phyloP scores from a whole-genome alignment of 1,140 invertebrate genomes.

The Drosophila elegans region DNA sequence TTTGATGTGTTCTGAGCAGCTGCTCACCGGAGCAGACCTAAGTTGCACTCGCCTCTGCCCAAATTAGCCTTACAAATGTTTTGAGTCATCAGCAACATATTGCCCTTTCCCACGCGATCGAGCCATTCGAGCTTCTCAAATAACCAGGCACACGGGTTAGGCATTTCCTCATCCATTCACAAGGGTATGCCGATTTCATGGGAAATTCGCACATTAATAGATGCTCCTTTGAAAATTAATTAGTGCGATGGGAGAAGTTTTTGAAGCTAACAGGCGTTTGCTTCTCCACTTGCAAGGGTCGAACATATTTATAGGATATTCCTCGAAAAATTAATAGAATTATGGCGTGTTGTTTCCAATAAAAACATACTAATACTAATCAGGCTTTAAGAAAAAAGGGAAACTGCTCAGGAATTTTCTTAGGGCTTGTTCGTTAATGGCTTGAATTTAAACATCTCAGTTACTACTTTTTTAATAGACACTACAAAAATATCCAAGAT shows the following conservation, averaged over 20 bases:
- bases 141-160: constrained; percentile 4
- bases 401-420: too few relatives aligned
- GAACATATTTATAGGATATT: too few relatives aligned
- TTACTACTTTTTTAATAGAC: too few relatives aligned
- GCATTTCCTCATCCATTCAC: background rate
- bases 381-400: too few relatives aligned
- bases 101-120: constrained; percentile 66
- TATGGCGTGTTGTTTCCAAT: too few relatives aligned
- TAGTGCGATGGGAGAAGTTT: background rate
- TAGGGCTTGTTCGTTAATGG: too few relatives aligned
- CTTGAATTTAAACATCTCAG: too few relatives aligned
- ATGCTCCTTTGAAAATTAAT: too few relatives aligned
- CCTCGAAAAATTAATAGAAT: too few relatives aligned
- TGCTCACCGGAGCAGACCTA: constrained; percentile 21
- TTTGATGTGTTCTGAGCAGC: constrained; percentile 46
- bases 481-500: too few relatives aligned
- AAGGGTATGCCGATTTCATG: constrained; percentile 3
- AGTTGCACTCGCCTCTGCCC: constrained; percentile 26
- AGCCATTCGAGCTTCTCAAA: constrained; percentile 13
- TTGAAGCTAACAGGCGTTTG: background rate
- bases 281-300: too few relatives aligned
- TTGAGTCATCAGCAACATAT: constrained; percentile 32
- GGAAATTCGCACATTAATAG: background rate
- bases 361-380: too few relatives aligned
- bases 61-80: constrained; percentile 63